Percentiles rank a stretch among this genome's conserved stretches.
Evolutionary conservation across 2,797 vertebrate genomes (phyloP).

Genomic region (Lutjanus campechanus): DNA sequence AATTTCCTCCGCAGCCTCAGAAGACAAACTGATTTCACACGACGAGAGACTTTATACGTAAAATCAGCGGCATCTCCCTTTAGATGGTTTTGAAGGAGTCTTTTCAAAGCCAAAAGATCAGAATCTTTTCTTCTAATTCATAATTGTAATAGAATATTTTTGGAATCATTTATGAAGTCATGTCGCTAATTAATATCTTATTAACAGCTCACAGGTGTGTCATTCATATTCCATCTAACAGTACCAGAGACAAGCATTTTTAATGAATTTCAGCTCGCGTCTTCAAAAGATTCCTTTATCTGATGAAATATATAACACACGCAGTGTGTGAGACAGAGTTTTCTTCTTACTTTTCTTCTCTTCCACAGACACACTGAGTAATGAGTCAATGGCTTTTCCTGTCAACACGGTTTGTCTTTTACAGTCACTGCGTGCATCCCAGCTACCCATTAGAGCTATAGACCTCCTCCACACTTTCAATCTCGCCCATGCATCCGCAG

Average conservation of each 20-base stretch:
- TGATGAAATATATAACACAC: slow-evolving; percentile 43
- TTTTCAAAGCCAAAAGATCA: slow-evolving; percentile 4
- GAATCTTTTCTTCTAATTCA: not conserved
- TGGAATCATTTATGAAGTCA: slow-evolving; percentile 18
- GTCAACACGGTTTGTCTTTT: slow-evolving; percentile 57
- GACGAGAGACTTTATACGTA: not conserved
- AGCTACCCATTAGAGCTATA: slow-evolving; percentile 51
- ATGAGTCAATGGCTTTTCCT: slow-evolving; percentile 56
- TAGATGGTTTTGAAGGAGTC: not conserved
- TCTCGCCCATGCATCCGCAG: slow-evolving; percentile 34
- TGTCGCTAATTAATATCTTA: slow-evolving; percentile 34
- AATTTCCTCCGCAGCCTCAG: slow-evolving; percentile 7
- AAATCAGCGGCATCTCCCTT: not conserved
- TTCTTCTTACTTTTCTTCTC: slow-evolving; percentile 17
- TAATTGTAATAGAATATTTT: slow-evolving; percentile 18
- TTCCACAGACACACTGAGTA: slow-evolving; percentile 40
- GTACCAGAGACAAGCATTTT: slow-evolving; percentile 5
- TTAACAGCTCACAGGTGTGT: slow-evolving; percentile 41
- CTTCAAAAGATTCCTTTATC: slow-evolving; percentile 33
- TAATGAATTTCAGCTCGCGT: slow-evolving; percentile 17
- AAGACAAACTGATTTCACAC: slow-evolving; percentile 10
- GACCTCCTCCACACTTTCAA: slow-evolving; percentile 59
- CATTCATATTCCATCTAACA: slow-evolving; percentile 16
- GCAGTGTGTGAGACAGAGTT: slow-evolving; percentile 13
- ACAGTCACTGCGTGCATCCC: slow-evolving; percentile 51